A percentile compares a stretch with the other conserved stretches of the same genome.
Evolutionary conservation across 2,113 vertebrate species (phyloP).

Genomic region (Condylura cristata): DNA sequence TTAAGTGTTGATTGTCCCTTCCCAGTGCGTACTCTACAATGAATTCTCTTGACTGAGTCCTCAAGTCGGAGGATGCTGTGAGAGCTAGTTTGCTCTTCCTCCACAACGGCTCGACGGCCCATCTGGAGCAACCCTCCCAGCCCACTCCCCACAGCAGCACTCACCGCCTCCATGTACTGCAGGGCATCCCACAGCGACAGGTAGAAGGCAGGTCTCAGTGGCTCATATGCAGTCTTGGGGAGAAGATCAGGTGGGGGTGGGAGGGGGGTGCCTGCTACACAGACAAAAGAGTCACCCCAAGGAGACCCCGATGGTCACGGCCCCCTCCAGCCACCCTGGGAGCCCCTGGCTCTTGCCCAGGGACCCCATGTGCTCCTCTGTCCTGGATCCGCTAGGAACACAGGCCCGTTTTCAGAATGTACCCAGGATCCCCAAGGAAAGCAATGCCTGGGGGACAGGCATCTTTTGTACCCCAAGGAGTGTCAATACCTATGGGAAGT

Average conservation of each 20-base stretch:
- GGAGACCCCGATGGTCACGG: neutral
- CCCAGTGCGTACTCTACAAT: neutral
- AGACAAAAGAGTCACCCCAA: neutral
- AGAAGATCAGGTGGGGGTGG: conserved; percentile 82
- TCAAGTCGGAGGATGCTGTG: neutral
- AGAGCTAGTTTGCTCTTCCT: neutral
- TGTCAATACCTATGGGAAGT: neutral
- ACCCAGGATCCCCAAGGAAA: neutral
- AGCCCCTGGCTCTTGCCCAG: neutral
- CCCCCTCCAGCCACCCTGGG: no score
- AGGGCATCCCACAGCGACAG: conserved; percentile 93
- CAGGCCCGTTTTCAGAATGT: neutral
- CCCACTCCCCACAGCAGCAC: neutral
- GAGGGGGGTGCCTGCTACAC: conserved; percentile 78
- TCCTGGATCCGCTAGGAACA: neutral
- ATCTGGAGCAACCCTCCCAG: neutral
- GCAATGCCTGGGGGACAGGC: rapidly evolving
- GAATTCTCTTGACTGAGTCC: neutral
- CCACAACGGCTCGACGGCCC: neutral
- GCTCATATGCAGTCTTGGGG: conserved; percentile 81
- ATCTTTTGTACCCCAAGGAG: neutral
- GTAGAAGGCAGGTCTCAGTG: conserved; percentile 84
- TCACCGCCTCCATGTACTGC: conserved; percentile 85
- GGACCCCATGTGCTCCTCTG: neutral
- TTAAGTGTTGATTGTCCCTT: neutral